phyloP scores from a whole-genome alignment of 2,888 invertebrate species.

The Magallana nippona region DNA sequence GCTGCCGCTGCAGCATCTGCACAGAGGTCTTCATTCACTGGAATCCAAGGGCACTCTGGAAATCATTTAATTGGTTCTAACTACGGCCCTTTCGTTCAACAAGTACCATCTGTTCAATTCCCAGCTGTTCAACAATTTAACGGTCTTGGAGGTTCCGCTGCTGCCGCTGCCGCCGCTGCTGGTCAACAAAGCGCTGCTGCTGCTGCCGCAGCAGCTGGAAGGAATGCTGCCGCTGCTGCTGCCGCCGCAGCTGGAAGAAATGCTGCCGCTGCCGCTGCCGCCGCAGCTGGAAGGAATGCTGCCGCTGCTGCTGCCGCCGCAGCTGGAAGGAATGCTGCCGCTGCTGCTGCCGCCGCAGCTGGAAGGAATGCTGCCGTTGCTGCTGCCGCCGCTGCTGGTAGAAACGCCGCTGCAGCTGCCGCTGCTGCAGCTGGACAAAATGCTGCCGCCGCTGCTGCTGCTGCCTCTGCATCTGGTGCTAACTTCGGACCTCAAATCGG shows the following conservation, averaged over 20 bases:
- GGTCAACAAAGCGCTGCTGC: not conserved
- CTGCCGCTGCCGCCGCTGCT: slow-evolving; percentile 7
- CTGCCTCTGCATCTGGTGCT: not conserved
- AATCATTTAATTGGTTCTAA: too few relatives aligned
- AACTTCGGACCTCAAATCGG: not conserved
- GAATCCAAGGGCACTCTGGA: too few relatives aligned
- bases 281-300: not conserved
- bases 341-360: not conserved
- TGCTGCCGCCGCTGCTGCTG: not conserved
- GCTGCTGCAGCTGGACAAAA: not conserved
- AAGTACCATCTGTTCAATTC: too few relatives aligned
- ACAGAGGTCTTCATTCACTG: too few relatives aligned
- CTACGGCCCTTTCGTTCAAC: too few relatives aligned
- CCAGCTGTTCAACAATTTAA: too few relatives aligned
- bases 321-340: not conserved
- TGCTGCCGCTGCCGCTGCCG: not conserved
- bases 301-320: not conserved
- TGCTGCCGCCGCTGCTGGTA: not conserved
- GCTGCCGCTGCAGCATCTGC: too few relatives aligned
- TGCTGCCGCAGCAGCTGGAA: not conserved
- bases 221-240: not conserved
- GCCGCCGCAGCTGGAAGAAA: not conserved
- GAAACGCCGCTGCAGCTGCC: not conserved
- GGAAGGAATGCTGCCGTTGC: not conserved
- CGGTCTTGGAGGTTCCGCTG: not conserved